These are phyloP conservation scores for Rhodophaea formosa DNA, from an alignment of 2,888 invertebrate species.

Conservation along the genomic window DNA sequence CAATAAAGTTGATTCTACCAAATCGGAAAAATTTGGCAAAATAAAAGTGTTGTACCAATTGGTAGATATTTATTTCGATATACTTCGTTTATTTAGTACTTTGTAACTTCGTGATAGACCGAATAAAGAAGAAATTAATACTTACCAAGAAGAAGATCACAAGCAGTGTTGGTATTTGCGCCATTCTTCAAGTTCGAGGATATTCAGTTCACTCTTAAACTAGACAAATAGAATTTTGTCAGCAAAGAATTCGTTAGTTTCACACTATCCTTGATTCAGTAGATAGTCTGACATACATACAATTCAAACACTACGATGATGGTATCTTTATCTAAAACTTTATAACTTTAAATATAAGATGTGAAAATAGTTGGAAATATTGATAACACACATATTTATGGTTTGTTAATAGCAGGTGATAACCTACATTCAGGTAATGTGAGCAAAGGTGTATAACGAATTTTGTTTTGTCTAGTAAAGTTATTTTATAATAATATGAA, in stretches of 20 bases:
- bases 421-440: slow-evolving; percentile 43
- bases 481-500: too few relatives aligned
- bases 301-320: slow-evolving; percentile 36
- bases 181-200: slow-evolving; percentile 48
- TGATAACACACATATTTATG: slow-evolving; percentile 43
- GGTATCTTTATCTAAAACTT: slow-evolving; percentile 38
- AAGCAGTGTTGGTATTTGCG: slow-evolving; percentile 36
- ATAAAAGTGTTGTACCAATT: too few relatives aligned
- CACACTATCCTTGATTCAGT: slow-evolving; percentile 28
- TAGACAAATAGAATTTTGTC: slow-evolving; percentile 60
- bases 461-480: not conserved
- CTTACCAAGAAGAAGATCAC: slow-evolving; percentile 54
- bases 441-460: not conserved
- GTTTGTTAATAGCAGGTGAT: slow-evolving; percentile 46
- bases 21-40: too few relatives aligned
- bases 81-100: too few relatives aligned
- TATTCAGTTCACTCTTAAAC: slow-evolving; percentile 51
- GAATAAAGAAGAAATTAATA: slow-evolving; percentile 23
- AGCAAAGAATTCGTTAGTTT: slow-evolving; percentile 54
- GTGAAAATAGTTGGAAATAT: slow-evolving; percentile 25
- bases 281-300: not conserved
- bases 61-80: too few relatives aligned
- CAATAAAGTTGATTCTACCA: too few relatives aligned
- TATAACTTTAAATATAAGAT: slow-evolving; percentile 33
- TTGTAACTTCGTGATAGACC: not conserved